phyloP scores from a whole-genome alignment of 2,888 invertebrate species.

The Anticlea derivata region DNA sequence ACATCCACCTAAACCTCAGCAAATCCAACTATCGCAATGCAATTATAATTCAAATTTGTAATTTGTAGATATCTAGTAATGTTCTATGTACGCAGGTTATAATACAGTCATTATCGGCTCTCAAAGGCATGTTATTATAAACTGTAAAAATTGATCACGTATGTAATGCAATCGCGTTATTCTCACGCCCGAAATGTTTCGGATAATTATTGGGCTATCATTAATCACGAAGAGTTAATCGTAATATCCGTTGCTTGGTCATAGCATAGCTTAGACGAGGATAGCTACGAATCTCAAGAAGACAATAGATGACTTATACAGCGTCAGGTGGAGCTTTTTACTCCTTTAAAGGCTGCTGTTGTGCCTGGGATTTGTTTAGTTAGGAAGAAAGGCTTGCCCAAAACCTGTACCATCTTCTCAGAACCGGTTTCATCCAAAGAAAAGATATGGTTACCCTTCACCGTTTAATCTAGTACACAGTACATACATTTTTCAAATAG shows the following conservation, averaged over 20 bases:
- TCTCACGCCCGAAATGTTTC: conserved; percentile 53
- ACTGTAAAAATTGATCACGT: conserved; percentile 45
- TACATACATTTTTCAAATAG: too few species aligned
- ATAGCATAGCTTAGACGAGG: neutral
- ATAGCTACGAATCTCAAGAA: conserved; percentile 5
- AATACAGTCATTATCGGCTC: conserved; percentile 33
- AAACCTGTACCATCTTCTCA: too few species aligned
- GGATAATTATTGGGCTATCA: conserved; percentile 50
- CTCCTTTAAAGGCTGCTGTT: too few species aligned
- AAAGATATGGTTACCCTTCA: too few species aligned
- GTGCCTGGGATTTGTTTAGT: too few species aligned
- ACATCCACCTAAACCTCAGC: neutral
- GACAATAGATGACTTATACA: too few species aligned
- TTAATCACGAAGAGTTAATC: conserved; percentile 57
- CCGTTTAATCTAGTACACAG: too few species aligned
- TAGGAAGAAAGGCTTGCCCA: too few species aligned
- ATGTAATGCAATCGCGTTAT: conserved; percentile 44
- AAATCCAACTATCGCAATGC: neutral
- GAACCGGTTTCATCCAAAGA: too few species aligned
- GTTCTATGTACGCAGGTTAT: conserved; percentile 1
- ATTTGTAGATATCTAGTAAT: neutral
- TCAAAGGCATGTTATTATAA: conserved; percentile 39
- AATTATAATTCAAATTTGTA: neutral
- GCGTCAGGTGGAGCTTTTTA: too few species aligned
- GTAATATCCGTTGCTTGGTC: conserved; percentile 47